Conservation (phyloP, 92 coral and sea anemone species). For the Isaurus tuberculatus region DNA sequence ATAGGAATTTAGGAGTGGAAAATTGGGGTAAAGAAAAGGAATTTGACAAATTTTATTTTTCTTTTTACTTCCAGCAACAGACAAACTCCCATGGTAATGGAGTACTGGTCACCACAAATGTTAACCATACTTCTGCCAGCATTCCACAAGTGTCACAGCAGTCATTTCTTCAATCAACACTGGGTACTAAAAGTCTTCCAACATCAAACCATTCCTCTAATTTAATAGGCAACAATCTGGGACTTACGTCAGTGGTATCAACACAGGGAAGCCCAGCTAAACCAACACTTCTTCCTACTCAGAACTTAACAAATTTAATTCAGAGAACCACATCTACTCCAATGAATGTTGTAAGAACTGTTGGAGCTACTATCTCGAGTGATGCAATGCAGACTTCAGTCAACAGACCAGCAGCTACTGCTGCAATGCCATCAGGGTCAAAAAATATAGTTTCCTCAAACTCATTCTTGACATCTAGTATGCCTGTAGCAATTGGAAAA, state of each 20-base stretch:
- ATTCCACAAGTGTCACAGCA: slow-evolving; percentile 17
- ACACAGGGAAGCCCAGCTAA: neutral
- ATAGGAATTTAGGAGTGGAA: neutral
- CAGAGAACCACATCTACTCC: slow-evolving; percentile 26
- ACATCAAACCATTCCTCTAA: slow-evolving; percentile 20
- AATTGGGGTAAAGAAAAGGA: neutral
- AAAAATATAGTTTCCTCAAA: slow-evolving; percentile 19
- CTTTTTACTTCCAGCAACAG: neutral
- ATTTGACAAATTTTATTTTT: neutral
- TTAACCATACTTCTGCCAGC: slow-evolving; percentile 20
- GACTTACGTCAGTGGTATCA: neutral
- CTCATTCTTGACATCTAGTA: neutral
- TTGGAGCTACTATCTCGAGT: slow-evolving; percentile 44
- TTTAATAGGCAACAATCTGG: neutral
- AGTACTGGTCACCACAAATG: neutral
- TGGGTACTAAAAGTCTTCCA: slow-evolving; percentile 8
- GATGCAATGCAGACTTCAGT: slow-evolving; percentile 47
- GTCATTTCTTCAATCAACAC: neutral
- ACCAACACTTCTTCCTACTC: slow-evolving; percentile 18
- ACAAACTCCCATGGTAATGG: slow-evolving; percentile 26
- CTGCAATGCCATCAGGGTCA: slow-evolving; percentile 23
- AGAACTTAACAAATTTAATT: slow-evolving; percentile 8
- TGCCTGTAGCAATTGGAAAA: slow-evolving; percentile 6
- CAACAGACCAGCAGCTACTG: slow-evolving; percentile 33
- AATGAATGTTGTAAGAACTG: slow-evolving; percentile 22